Evolutionary conservation across 1,140 invertebrate genomes (phyloP).

Genomic region (Stegodyphus mimosarum): DNA sequence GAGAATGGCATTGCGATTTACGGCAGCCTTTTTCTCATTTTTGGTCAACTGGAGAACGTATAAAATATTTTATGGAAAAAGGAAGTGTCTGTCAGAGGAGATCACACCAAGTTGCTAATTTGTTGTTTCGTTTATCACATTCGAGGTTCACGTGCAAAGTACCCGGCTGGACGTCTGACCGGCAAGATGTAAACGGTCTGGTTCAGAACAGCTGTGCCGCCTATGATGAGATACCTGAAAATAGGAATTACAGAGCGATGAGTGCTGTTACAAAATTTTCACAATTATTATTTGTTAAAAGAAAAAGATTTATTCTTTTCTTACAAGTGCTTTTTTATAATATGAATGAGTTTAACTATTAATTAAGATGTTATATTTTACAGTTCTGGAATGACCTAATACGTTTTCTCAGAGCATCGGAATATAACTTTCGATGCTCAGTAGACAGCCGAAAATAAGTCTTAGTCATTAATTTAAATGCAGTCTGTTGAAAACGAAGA

Average conservation of each 20-base stretch:
- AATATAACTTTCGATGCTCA: too few relatives aligned
- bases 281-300: too few relatives aligned
- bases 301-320: too few relatives aligned
- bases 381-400: too few relatives aligned
- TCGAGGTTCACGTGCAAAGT: conserved; percentile 21
- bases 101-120: conserved; percentile 12
- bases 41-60: neutral
- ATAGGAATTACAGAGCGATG: neutral
- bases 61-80: neutral
- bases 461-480: too few relatives aligned
- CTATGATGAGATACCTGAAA: conserved; percentile 64
- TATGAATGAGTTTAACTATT: too few relatives aligned
- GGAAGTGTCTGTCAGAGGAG: neutral
- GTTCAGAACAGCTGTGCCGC: conserved; percentile 67
- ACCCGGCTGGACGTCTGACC: conserved; percentile 52
- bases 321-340: too few relatives aligned
- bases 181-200: conserved; percentile 64
- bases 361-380: too few relatives aligned
- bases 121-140: conserved; percentile 25
- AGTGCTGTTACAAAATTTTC: too few relatives aligned
- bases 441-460: too few relatives aligned
- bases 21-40: neutral
- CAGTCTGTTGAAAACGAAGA: too few relatives aligned
- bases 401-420: too few relatives aligned
- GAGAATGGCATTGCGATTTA: neutral